Evolutionary conservation across 2,888 invertebrate genomes (phyloP).

Genomic region (Leptopilina drosophilae): DNA sequence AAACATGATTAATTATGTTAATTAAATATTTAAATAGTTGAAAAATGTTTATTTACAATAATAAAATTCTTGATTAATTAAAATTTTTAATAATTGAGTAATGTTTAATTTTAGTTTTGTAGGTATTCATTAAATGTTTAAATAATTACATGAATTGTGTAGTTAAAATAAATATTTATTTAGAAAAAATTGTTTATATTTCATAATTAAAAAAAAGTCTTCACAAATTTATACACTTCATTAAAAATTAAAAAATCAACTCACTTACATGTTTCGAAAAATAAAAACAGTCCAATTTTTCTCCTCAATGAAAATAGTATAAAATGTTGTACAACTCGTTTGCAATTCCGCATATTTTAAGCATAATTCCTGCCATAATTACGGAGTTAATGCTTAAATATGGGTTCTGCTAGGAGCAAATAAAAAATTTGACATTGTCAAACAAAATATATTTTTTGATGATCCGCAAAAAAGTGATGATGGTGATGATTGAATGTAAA

Average conservation of each 20-base stretch:
- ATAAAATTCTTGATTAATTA: no score
- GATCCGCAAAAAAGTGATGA: neutral
- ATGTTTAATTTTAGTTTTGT: no score
- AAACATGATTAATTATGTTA: no score
- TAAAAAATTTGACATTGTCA: neutral
- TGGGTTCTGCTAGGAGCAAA: slow-evolving; percentile 61
- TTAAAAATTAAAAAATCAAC: neutral
- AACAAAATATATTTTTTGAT: neutral
- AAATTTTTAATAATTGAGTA: no score
- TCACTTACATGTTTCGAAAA: neutral
- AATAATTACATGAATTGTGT: no score
- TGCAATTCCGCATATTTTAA: slow-evolving; percentile 67
- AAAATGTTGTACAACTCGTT: slow-evolving; percentile 43
- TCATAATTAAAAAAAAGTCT: no score
- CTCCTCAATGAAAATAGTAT: neutral
- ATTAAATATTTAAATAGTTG: no score
- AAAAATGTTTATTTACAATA: no score
- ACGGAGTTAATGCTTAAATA: slow-evolving; percentile 70
- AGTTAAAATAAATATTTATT: no score
- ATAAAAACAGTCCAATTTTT: neutral
- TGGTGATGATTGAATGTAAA: neutral
- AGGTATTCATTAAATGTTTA: no score
- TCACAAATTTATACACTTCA: no score
- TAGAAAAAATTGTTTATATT: no score
- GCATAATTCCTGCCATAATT: slow-evolving; percentile 68